These are phyloP conservation scores for Zhuqinia jingwanae DNA, from an alignment of 2,888 invertebrate species.

Conservation along the genomic window DNA sequence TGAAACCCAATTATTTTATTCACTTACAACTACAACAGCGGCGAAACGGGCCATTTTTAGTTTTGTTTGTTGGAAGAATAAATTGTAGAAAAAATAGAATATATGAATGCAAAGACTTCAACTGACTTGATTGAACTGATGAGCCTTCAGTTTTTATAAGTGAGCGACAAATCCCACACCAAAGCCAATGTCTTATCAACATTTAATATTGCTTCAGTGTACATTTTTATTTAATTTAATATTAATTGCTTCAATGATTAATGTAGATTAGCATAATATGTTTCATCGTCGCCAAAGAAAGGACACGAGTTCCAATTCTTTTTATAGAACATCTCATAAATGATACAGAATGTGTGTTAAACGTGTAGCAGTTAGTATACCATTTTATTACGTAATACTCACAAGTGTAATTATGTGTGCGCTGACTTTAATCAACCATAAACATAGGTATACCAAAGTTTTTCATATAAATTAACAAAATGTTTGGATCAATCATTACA, in stretches of 20 bases:
- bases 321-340: background rate
- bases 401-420: background rate
- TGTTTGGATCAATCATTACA: background rate
- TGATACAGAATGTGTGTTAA: background rate
- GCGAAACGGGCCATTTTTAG: slow-evolving; percentile 61
- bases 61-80: background rate
- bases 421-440: too few relatives aligned
- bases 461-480: background rate
- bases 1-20: background rate
- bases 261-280: background rate
- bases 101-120: slow-evolving; percentile 31
- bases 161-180: background rate
- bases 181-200: background rate
- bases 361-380: too few relatives aligned
- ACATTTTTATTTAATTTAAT: slow-evolving; percentile 1
- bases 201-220: background rate
- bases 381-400: background rate
- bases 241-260: background rate
- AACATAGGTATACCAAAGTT: too few relatives aligned
- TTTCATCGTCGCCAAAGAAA: background rate
- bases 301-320: slow-evolving; percentile 6
- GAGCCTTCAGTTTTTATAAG: slow-evolving; percentile 60
- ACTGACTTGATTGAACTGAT: slow-evolving; percentile 62
- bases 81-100: background rate
- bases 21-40: slow-evolving; percentile 45